Evolutionary conservation across 1,140 invertebrate genomes (phyloP).

Genomic region (Drosophila lowei): DNA sequence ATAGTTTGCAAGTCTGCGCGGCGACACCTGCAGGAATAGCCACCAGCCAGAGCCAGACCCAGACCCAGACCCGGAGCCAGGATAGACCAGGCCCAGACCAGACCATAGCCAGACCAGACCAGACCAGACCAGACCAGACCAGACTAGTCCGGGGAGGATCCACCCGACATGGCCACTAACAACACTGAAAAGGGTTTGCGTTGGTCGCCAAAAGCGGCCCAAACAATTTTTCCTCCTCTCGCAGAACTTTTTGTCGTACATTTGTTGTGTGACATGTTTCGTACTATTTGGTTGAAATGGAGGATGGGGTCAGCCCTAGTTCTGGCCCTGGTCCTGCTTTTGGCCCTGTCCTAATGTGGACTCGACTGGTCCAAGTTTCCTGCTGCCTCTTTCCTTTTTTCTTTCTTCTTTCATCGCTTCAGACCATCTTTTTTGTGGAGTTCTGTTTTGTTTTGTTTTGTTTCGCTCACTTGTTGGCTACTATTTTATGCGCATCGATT

Average conservation of each 20-base stretch:
- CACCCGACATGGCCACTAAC: constrained; percentile 72
- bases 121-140: constrained; percentile 11
- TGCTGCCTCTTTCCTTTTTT: constrained; percentile 14
- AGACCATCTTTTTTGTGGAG: not conserved
- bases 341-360: constrained; percentile 49
- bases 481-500: constrained; percentile 80
- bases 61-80: too few species aligned
- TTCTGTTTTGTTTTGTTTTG: constrained; percentile 39
- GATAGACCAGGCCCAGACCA: constrained; percentile 1
- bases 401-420: constrained; percentile 16
- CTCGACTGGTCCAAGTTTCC: constrained; percentile 44
- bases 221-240: constrained; percentile 36
- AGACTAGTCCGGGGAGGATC: constrained; percentile 14
- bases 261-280: constrained; percentile 64
- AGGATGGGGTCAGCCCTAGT: not conserved
- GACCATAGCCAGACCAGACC: constrained; percentile 7
- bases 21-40: constrained; percentile 74
- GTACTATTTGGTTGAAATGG: constrained; percentile 19
- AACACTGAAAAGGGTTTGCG: constrained; percentile 77
- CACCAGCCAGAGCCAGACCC: not conserved
- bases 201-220: constrained; percentile 61
- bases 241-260: not conserved
- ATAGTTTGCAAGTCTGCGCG: constrained; percentile 78
- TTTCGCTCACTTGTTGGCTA: constrained; percentile 70
- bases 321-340: not conserved